phyloP scores from a whole-genome alignment of 2,888 invertebrate species.

The Pecten maximus region DNA sequence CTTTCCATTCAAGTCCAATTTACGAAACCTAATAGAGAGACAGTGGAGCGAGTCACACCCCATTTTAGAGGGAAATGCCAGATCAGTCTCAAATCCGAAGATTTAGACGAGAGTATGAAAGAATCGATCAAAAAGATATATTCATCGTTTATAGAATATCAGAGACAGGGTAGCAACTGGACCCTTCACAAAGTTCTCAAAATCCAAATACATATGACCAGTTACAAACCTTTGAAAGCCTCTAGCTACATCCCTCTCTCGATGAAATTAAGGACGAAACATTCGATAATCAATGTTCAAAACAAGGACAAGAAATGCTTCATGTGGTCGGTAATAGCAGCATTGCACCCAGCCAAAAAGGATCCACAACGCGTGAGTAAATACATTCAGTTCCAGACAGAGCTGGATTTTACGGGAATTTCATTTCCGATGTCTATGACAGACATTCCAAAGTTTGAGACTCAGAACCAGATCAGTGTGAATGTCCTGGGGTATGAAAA shows the following conservation, averaged over 20 bases:
- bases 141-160: not conserved
- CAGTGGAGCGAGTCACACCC: not conserved
- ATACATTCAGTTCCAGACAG: no score
- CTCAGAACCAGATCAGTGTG: no score
- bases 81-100: constrained; percentile 1
- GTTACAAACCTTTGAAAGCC: constrained; percentile 40
- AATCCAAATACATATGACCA: constrained; percentile 48
- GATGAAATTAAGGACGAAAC: constrained; percentile 46
- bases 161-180: constrained; percentile 46
- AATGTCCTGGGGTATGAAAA: no score
- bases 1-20: not conserved
- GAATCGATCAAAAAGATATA: constrained; percentile 33
- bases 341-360: constrained; percentile 53
- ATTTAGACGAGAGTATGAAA: not conserved
- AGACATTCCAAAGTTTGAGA: no score
- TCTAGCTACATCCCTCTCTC: constrained; percentile 59
- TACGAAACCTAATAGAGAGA: not conserved
- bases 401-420: constrained; percentile 38
- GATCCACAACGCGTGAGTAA: no score
- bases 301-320: constrained; percentile 62
- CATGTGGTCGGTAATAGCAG: constrained; percentile 56
- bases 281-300: constrained; percentile 60
- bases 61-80: constrained; percentile 27
- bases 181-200: constrained; percentile 44
- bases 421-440: no score